Evolutionary conservation across 2,113 vertebrate species (phyloP).

Genomic region (Carassius carassius): DNA sequence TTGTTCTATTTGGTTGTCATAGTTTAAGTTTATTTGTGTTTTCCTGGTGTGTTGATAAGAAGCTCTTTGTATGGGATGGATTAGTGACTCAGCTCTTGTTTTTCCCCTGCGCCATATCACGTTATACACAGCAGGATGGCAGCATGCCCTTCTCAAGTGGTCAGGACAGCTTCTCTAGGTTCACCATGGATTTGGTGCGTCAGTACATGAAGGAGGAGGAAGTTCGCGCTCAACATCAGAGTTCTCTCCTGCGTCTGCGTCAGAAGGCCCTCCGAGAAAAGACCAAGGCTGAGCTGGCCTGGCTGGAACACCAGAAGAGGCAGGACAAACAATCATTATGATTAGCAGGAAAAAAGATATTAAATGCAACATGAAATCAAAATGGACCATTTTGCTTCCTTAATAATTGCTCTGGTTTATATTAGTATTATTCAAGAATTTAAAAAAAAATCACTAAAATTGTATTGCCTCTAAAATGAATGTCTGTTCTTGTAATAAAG

Average conservation of each 20-base stretch:
- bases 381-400: neutral
- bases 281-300: conserved; percentile 90
- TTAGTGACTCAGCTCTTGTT: neutral
- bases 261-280: conserved; percentile 97
- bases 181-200: conserved; percentile 98
- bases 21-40: neutral
- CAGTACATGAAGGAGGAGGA: conserved; percentile 98
- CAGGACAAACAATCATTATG: conserved; percentile 53
- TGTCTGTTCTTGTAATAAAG: neutral
- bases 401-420: neutral
- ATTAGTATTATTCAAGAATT: neutral
- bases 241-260: conserved; percentile 87
- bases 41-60: conserved; percentile 2
- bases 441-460: too few relatives aligned
- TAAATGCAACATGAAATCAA: neutral
- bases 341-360: neutral
- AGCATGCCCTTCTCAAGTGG: conserved; percentile 89
- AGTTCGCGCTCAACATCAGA: conserved; percentile 92
- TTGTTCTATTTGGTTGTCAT: conserved; percentile 13
- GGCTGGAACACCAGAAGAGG: conserved; percentile 95
- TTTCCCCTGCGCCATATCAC: neutral
- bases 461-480: neutral
- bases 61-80: conserved; percentile 5
- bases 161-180: conserved; percentile 93
- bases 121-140: conserved; percentile 72